Percentiles rank a stretch among this genome's conserved stretches.
phyloP scores from a whole-genome alignment of 2,797 vertebrate genomes.

The Gymnopithys bicolor region DNA sequence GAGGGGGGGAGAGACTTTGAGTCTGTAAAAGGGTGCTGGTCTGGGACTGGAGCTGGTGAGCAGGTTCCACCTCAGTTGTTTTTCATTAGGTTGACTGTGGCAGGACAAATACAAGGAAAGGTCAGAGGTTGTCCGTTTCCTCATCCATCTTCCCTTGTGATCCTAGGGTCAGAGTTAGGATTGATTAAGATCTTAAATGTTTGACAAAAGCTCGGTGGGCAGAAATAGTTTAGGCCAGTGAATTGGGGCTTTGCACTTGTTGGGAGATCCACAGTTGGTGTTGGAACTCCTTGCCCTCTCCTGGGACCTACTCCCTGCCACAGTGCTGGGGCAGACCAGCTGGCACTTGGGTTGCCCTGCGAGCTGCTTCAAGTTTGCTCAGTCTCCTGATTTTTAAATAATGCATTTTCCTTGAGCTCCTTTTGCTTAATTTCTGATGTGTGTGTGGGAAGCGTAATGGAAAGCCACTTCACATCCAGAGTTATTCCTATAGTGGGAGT shows the following conservation, averaged over 20 bases:
- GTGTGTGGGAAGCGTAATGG: not conserved
- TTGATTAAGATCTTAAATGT: conserved; percentile 95
- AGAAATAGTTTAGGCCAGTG: conserved; percentile 64
- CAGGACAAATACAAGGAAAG: conserved; percentile 82
- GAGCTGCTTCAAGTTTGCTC: conserved; percentile 59
- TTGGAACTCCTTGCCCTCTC: not conserved
- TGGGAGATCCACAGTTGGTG: conserved; percentile 32
- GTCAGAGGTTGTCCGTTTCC: conserved; percentile 86
- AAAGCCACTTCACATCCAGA: conserved; percentile 23
- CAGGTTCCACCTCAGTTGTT: conserved; percentile 84
- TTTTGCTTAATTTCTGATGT: not conserved
- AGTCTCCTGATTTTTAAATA: not conserved
- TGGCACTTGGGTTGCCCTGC: not conserved
- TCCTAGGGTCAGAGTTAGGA: conserved; percentile 84
- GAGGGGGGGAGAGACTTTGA: not conserved
- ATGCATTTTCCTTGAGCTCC: conserved; percentile 28
- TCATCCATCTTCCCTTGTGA: conserved; percentile 92
- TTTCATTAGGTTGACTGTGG: conserved; percentile 73
- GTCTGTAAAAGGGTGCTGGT: conserved; percentile 27
- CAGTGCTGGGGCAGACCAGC: not conserved
- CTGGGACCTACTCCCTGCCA: not conserved
- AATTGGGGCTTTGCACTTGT: conserved; percentile 72
- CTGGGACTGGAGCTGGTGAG: conserved; percentile 81
- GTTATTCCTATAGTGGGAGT: not conserved
- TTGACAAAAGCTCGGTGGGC: conserved; percentile 87